Conservation (phyloP, 2,888 invertebrate species). For the Boloria selene region DNA sequence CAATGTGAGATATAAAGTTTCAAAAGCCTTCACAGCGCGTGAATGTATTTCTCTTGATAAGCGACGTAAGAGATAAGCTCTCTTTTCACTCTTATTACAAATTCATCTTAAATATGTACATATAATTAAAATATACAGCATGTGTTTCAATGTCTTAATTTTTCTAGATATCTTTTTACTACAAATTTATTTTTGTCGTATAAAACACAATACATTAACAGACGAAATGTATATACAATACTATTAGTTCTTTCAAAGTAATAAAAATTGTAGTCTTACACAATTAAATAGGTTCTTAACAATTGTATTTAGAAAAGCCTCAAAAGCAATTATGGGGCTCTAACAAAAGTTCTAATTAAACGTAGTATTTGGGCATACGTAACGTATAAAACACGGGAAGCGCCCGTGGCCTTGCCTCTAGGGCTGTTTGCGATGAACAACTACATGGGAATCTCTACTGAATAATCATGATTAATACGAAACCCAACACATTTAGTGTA, state of each 20-base stretch:
- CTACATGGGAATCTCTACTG: conserved; percentile 24
- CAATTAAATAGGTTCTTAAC: neutral
- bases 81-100: conserved; percentile 21
- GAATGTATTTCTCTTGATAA: conserved; percentile 29
- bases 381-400: conserved; percentile 28
- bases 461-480: conserved; percentile 21
- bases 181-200: no score
- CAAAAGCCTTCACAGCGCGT: conserved; percentile 24
- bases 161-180: no score
- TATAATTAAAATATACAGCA: neutral
- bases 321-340: conserved; percentile 52
- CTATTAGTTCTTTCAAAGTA: neutral
- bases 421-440: conserved; percentile 33
- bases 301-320: conserved; percentile 33
- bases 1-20: conserved; percentile 41
- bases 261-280: conserved; percentile 7
- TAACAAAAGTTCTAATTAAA: conserved; percentile 42
- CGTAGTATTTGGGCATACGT: conserved; percentile 28
- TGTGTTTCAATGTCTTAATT: neutral
- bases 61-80: conserved; percentile 21
- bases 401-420: conserved; percentile 27
- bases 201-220: no score
- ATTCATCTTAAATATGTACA: neutral
- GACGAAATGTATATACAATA: no score
- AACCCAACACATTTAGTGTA: conserved; percentile 1